Conservation (phyloP, 1,140 invertebrate genomes). For the Lethocerus indicus region DNA sequence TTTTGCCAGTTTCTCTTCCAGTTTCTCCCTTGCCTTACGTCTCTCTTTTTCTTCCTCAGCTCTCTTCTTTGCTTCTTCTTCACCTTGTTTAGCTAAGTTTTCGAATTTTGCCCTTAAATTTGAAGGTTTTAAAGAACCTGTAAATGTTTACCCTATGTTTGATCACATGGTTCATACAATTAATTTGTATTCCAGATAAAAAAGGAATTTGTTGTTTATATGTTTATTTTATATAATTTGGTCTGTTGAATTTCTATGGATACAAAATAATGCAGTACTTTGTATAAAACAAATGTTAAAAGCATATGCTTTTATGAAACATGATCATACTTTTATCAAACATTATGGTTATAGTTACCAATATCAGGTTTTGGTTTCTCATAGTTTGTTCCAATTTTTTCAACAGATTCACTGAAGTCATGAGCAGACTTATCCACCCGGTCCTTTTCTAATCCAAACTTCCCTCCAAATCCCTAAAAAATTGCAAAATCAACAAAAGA, state of each 20-base stretch:
- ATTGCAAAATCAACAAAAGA: too few relatives aligned
- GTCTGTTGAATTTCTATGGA: too few relatives aligned
- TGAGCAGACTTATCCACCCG: conserved; percentile 57
- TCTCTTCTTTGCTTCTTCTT: conserved; percentile 36
- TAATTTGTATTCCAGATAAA: too few relatives aligned
- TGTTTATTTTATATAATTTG: too few relatives aligned
- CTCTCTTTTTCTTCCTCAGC: conserved; percentile 35
- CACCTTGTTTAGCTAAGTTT: conserved; percentile 55
- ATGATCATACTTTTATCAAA: neutral
- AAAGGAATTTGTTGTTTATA: too few relatives aligned
- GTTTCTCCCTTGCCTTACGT: conserved; percentile 30
- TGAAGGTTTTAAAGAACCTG: conserved; percentile 50
- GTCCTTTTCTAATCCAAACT: conserved; percentile 55
- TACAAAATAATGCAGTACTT: too few relatives aligned
- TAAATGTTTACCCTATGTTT: too few relatives aligned
- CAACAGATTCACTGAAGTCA: conserved; percentile 39
- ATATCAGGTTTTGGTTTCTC: conserved; percentile 48
- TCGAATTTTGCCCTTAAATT: conserved; percentile 65
- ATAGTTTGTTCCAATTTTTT: conserved; percentile 46
- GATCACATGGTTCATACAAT: too few relatives aligned
- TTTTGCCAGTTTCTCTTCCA: conserved; percentile 30
- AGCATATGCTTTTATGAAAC: too few relatives aligned
- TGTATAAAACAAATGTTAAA: too few relatives aligned
- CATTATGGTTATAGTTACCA: conserved; percentile 20
- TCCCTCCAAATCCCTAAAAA: conserved; percentile 51